phyloP scores from a whole-genome alignment of 1,140 invertebrate genomes.

The Papilio glaucus region DNA sequence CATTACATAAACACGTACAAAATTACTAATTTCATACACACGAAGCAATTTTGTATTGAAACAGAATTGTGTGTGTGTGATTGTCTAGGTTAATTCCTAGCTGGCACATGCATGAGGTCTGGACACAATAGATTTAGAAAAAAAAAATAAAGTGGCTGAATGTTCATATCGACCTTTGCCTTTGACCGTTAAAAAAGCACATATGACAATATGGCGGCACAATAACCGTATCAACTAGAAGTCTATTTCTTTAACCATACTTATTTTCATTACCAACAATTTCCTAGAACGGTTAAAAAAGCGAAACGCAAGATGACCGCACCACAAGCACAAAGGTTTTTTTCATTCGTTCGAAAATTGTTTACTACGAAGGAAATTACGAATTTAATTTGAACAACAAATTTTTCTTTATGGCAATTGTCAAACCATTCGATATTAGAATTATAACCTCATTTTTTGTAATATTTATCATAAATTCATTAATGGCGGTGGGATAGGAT shows the following conservation, averaged over 20 bases:
- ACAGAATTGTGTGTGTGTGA: conserved; percentile 30
- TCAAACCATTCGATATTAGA: neutral
- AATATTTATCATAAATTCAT: too few relatives aligned
- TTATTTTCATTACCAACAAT: too few relatives aligned
- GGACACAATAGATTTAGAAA: neutral
- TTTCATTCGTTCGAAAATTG: neutral
- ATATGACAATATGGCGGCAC: neutral
- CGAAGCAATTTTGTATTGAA: conserved; percentile 20
- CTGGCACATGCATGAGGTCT: conserved; percentile 19
- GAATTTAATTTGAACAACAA: neutral
- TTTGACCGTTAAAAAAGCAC: neutral
- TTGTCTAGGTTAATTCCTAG: conserved; percentile 22
- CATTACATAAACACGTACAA: neutral
- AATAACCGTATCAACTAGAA: too few relatives aligned
- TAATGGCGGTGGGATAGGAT: neutral
- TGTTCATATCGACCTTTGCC: neutral
- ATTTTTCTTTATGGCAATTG: too few relatives aligned
- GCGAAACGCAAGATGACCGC: too few relatives aligned
- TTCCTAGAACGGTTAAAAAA: too few relatives aligned
- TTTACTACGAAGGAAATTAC: neutral
- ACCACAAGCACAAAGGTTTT: too few relatives aligned
- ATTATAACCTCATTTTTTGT: neutral
- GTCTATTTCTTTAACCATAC: too few relatives aligned
- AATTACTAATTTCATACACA: conserved; percentile 7
- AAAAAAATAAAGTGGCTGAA: conserved; percentile 6